Evolutionary conservation across 2,888 invertebrate genomes (phyloP).

Genomic region (Pandemis cinnamomeana): DNA sequence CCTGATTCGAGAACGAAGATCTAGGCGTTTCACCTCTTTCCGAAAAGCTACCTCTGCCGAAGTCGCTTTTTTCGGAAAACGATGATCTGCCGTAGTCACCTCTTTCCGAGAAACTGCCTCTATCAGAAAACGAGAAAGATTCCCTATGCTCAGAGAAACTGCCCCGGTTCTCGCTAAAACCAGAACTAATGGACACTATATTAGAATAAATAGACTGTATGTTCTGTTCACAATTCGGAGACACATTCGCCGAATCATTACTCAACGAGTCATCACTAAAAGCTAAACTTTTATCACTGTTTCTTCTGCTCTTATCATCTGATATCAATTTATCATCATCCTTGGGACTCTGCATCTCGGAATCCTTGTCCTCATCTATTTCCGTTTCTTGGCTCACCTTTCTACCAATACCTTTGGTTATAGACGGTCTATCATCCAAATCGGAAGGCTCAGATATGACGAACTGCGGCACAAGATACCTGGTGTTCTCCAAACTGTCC

Average conservation of each 20-base stretch:
- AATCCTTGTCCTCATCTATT: slow-evolving; percentile 55
- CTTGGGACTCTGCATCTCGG: slow-evolving; percentile 74
- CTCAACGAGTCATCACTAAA: slow-evolving; percentile 90
- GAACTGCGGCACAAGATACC: slow-evolving; percentile 84
- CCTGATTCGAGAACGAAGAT: slow-evolving; percentile 78
- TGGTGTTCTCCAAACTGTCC: slow-evolving; percentile 86
- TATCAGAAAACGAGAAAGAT: slow-evolving; percentile 78
- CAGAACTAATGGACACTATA: slow-evolving; percentile 84
- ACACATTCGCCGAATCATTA: slow-evolving; percentile 85
- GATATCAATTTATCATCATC: slow-evolving; percentile 61
- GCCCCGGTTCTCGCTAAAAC: slow-evolving; percentile 84
- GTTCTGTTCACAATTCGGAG: slow-evolving; percentile 83
- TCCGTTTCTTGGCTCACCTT: slow-evolving; percentile 88
- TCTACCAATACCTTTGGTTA: slow-evolving; percentile 90
- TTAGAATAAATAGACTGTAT: slow-evolving; percentile 79
- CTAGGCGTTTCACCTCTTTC: slow-evolving; percentile 79
- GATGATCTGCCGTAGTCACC: slow-evolving; percentile 76
- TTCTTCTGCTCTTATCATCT: slow-evolving; percentile 83
- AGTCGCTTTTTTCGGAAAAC: slow-evolving; percentile 84
- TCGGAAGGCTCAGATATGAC: slow-evolving; percentile 90
- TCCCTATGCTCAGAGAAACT: slow-evolving; percentile 79
- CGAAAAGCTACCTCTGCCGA: slow-evolving; percentile 75
- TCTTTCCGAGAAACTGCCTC: slow-evolving; percentile 78
- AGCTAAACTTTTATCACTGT: slow-evolving; percentile 88
- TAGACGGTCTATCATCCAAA: slow-evolving; percentile 88